Evolutionary conservation across 2,797 vertebrate genomes (phyloP).

Genomic region (Buphagus erythrorhynchus): DNA sequence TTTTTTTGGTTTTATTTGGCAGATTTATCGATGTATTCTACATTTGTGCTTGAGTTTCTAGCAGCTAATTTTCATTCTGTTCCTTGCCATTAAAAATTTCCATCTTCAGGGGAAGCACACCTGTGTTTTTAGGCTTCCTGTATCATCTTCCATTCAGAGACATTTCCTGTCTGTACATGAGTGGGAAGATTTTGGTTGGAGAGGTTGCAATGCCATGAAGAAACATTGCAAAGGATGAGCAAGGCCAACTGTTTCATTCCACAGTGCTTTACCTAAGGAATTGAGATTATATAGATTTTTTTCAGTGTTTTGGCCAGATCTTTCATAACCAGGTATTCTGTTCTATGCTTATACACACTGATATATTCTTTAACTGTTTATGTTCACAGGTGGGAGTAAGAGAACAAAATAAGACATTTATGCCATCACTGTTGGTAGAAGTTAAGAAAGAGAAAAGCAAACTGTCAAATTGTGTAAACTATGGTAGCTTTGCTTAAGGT

Average conservation of each 20-base stretch:
- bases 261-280: neutral
- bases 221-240: neutral
- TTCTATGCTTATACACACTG: neutral
- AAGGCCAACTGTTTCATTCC: neutral
- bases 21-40: neutral
- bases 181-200: neutral
- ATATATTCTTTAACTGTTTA: neutral
- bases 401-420: neutral
- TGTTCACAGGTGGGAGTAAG: neutral
- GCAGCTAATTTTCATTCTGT: slow-evolving; percentile 5
- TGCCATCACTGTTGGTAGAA: neutral
- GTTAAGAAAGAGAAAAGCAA: neutral
- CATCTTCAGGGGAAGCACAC: neutral
- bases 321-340: neutral
- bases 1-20: neutral
- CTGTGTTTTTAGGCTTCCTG: neutral
- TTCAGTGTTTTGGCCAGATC: neutral
- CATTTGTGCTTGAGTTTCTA: slow-evolving; percentile 35
- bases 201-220: neutral
- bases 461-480: neutral
- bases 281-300: neutral
- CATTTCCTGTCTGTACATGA: neutral
- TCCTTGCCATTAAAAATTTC: neutral
- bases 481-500: neutral
- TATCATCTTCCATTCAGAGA: neutral